Evolutionary conservation across 2,888 invertebrate species (phyloP), one percentile per base, ranked within the genome.

Genomic region (Balanococcus diminutus): DNA sequence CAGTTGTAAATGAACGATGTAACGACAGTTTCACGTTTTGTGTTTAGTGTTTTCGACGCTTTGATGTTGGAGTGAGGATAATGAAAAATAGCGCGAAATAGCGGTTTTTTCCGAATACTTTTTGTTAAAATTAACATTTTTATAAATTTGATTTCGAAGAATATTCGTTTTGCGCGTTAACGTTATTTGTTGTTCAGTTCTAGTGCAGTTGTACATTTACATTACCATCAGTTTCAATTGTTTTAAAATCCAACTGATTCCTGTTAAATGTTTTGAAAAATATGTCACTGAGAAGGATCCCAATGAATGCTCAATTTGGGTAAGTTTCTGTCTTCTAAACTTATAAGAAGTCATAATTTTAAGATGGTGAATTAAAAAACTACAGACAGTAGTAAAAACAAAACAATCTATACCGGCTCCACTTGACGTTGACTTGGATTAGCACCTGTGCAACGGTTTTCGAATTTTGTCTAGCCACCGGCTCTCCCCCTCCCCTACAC

Each of bases 81-180:
- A 2, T 36, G 36, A 36, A 75, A 67, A 79, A 36, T 36, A 79
- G 32, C 75, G 75, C 75, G 75, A 79, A 79, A 36, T 79, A 79
- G 19, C 36, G 75, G n/a, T 79, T 36, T 79, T 79, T 75, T 36
- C n/a, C 19, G 1, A n/a, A 8, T 19, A 19, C 1, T 0, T 79
- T 36, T 32, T 28, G 31, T 36, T 31, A 16, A 28, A 67, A 67
- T 67, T 9, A 67, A 31, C 28, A 4, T 22, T 8, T n/a, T 14
- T 5, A 31, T 67, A 28, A 11, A 3, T 67, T 28, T 2, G 14
- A 14, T 67, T 67, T 14, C 6, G 3, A 16, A 67, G 22, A 56
- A 19, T 67, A 28, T 67, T 31, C 28, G 3, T 3, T 67, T 67
- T 31, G 16, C 14, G 14, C 16, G 31, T 67, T 31, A 2, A 9